Conservation (phyloP, 2,888 invertebrate genomes). For the Acleris literana region DNA sequence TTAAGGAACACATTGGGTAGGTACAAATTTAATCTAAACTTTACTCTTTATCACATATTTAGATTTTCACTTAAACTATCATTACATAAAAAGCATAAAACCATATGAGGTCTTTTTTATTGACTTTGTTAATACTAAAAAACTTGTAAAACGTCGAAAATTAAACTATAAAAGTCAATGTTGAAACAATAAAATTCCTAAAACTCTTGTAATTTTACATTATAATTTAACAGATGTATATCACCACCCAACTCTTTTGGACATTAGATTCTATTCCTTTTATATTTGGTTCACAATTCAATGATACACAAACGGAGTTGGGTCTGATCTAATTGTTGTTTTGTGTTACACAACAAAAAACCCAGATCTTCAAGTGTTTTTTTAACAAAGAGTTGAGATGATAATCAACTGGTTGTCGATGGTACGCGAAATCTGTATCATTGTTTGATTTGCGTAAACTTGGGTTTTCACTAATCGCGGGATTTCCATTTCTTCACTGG, state of each 20-base stretch:
- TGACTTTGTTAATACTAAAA: not conserved
- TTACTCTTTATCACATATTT: too few species aligned
- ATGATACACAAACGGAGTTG: not conserved
- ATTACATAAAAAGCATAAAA: too few species aligned
- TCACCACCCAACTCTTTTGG: not conserved
- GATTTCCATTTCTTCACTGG: not conserved
- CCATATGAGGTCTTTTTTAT: not conserved
- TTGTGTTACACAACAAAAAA: not conserved
- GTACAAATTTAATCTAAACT: too few species aligned
- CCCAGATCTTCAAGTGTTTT: not conserved
- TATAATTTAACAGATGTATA: not conserved
- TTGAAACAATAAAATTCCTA: conserved; percentile 1
- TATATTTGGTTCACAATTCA: not conserved
- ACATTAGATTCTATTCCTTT: not conserved
- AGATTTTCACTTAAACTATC: not conserved
- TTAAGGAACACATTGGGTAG: not conserved
- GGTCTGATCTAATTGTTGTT: not conserved
- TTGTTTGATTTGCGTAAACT: not conserved
- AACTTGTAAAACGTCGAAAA: too few species aligned
- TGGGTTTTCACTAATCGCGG: not conserved
- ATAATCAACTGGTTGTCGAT: not conserved
- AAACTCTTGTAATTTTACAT: not conserved
- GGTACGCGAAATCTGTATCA: conserved; percentile 3
- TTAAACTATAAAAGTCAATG: conserved; percentile 3
- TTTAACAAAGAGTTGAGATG: conserved; percentile 8